These are phyloP conservation scores for Oplegnathus fasciatus DNA, from an alignment of 2,113 vertebrate genomes.

Conservation along the genomic window DNA sequence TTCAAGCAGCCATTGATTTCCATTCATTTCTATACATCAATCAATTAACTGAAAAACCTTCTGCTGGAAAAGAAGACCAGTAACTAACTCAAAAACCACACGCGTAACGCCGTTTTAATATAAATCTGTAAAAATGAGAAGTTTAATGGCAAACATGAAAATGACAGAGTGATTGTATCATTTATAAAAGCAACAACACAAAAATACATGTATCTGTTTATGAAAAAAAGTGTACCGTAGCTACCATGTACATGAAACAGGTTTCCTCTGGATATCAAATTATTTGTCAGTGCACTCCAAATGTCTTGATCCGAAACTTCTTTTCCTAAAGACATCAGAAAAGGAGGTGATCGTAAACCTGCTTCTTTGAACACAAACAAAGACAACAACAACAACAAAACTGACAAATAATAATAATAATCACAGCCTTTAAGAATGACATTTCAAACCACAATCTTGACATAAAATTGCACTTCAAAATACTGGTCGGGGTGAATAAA, in stretches of 20 bases:
- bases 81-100: slow-evolving; percentile 19
- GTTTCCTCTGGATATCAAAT: slow-evolving; percentile 65
- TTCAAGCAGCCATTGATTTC: neutral
- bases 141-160: slow-evolving; percentile 81
- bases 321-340: slow-evolving; percentile 55
- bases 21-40: neutral
- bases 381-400: slow-evolving; percentile 43
- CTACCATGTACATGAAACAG: slow-evolving; percentile 64
- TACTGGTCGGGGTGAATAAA: slow-evolving; percentile 80
- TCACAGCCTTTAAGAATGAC: slow-evolving; percentile 88
- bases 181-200: slow-evolving; percentile 81
- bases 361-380: slow-evolving; percentile 69
- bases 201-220: slow-evolving; percentile 74
- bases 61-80: neutral
- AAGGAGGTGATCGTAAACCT: slow-evolving; percentile 67
- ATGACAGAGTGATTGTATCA: slow-evolving; percentile 75
- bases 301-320: slow-evolving; percentile 54
- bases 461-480: slow-evolving; percentile 86
- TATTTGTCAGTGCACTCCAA: slow-evolving; percentile 68
- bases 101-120: slow-evolving; percentile 69
- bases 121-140: slow-evolving; percentile 84
- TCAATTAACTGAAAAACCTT: neutral
- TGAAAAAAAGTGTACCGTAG: slow-evolving; percentile 66
- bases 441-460: slow-evolving; percentile 87
- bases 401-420: slow-evolving; percentile 58